These are phyloP conservation scores for Raja brachyura DNA, from an alignment of 2,113 vertebrate species.

Conservation along the genomic window DNA sequence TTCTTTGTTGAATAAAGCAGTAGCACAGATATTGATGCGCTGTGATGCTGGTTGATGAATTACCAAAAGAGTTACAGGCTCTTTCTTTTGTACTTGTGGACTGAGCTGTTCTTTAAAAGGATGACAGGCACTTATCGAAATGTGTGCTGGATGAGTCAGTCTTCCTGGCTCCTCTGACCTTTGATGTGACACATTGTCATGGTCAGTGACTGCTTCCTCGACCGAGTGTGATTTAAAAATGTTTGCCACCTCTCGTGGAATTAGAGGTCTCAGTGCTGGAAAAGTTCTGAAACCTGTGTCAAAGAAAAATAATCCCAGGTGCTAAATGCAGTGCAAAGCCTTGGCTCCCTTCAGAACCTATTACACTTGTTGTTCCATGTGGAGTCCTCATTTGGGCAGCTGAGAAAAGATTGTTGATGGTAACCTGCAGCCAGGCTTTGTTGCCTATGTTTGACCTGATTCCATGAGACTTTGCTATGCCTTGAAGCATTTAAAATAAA, in stretches of 20 bases:
- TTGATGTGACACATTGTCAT: background rate
- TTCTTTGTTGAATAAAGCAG: background rate
- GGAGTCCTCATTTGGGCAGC: too few relatives aligned
- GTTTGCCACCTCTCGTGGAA: background rate
- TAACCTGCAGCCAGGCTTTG: too few relatives aligned
- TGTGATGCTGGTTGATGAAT: background rate
- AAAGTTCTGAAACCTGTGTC: background rate
- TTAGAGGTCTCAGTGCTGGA: background rate
- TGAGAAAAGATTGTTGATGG: too few relatives aligned
- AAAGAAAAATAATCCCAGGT: background rate
- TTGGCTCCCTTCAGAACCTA: too few relatives aligned
- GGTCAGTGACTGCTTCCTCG: background rate
- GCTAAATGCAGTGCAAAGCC: too few relatives aligned
- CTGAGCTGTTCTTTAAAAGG: background rate
- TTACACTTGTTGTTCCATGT: too few relatives aligned
- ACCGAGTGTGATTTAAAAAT: background rate
- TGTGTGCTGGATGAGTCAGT: background rate
- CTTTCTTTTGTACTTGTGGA: background rate
- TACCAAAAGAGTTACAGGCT: background rate
- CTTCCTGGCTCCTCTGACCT: background rate
- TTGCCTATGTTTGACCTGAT: too few relatives aligned
- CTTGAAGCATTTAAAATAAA: too few relatives aligned
- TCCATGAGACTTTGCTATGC: too few relatives aligned
- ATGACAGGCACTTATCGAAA: background rate
- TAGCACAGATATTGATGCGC: background rate